Evolutionary conservation across 2,797 vertebrate species (phyloP), one percentile per base, ranked within the genome.

Genomic region (Microctenopoma stevenorrisi): DNA sequence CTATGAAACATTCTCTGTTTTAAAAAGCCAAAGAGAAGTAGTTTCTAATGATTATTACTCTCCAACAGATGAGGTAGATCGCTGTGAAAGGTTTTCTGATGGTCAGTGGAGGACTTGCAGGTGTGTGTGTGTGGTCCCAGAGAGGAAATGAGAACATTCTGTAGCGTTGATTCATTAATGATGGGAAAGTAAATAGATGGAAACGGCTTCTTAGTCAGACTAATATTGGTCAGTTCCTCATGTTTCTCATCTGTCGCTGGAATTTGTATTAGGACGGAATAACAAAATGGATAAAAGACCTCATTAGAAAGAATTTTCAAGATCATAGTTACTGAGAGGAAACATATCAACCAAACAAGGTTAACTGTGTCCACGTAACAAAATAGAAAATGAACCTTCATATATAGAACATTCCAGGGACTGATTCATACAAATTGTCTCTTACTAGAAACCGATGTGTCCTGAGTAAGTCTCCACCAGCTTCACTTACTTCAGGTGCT

Each of bases 141-240:
- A 12, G 44, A 58, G 74, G 72, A 82, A 77, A 89, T 83, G 25
- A 80, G 40, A 79, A 84, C 62, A 86, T 86, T 83, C 70, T 82
- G 71, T 33, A 83, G 62, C 67, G 65, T 44, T 83, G 79, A 79
- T 72, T 86, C 82, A 85, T 52, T 49, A 40, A 62, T 35, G 54
- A 69, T 55, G 56, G 51, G 71, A 28, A 74, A 70, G 50, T 66
- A 54, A 42, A 74, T 18, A 68, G 18, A 56, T 60, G 40, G 67
- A 83, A 71, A 35, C 38, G 38, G 67, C 65, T 57, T 38, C 64
- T 51, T 18, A 18, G 16, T 76, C 52, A 50, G 25, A 64, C 50
- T 51, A 33, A 43, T 48, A 40, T 6, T 18, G 47, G 40, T 42
- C 60, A 30, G 35, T 47, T 22, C 12, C 30, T 40, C 46, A 8